These are phyloP conservation scores for Nycticryphes semicollaris DNA, from an alignment of 2,113 vertebrate species.

Conservation along the genomic window DNA sequence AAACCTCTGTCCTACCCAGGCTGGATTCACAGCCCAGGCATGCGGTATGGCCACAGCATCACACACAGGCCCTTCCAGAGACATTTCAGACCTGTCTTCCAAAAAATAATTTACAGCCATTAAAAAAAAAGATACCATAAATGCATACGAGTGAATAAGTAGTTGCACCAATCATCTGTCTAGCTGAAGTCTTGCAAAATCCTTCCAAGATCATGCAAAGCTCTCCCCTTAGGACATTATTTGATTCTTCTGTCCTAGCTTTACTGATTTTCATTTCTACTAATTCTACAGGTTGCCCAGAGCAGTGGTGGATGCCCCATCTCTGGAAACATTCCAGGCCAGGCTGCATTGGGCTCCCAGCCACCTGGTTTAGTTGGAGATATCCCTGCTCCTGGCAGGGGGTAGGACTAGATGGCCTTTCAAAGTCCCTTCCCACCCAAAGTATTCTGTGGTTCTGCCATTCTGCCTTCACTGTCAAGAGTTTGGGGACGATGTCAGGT, in stretches of 20 bases:
- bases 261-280: background rate
- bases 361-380: background rate
- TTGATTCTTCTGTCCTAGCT: background rate
- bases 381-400: background rate
- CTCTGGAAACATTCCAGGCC: background rate
- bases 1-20: fast-evolving
- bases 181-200: background rate
- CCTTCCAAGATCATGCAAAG: fast-evolving
- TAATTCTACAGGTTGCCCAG: background rate
- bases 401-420: background rate
- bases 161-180: fast-evolving
- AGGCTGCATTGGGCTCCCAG: background rate
- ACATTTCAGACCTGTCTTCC: fast-evolving
- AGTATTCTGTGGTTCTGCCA: background rate
- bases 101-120: fast-evolving
- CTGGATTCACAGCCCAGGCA: background rate
- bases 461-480: background rate
- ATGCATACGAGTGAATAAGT: background rate
- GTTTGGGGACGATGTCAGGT: background rate
- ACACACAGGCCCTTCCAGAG: fast-evolving
- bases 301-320: background rate
- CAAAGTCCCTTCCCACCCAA: background rate
- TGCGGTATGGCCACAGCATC: fast-evolving
- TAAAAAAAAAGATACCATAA: background rate
- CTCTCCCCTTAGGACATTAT: fast-evolving